Evolutionary conservation across 2,113 vertebrate species (phyloP).

Genomic region (Charina bottae): DNA sequence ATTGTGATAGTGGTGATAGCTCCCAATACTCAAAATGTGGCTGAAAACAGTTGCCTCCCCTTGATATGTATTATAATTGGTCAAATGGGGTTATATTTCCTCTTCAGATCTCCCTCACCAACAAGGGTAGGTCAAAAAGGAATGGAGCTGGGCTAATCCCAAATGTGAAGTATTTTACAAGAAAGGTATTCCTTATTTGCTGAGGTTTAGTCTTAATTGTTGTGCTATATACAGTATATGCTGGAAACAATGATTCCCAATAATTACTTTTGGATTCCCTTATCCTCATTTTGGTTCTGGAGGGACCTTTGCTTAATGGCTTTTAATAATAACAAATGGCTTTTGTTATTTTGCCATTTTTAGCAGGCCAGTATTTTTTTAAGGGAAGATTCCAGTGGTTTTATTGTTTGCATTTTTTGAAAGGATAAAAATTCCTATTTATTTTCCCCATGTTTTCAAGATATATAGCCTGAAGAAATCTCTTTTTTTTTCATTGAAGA

Average conservation of each 20-base stretch:
- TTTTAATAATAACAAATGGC: not conserved
- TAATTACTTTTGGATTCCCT: not conserved
- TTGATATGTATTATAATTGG: no score
- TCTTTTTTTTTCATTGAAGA: not conserved
- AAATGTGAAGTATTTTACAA: not conserved
- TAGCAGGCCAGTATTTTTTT: not conserved
- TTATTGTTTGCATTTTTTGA: not conserved
- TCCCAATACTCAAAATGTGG: no score
- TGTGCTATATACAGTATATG: no score
- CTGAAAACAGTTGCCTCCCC: no score
- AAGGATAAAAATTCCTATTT: not conserved
- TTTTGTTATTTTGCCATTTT: not conserved
- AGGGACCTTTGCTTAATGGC: not conserved
- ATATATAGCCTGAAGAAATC: constrained; percentile 22
- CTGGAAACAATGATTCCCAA: no score
- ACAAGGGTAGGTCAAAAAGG: no score
- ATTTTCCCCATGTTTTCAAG: not conserved
- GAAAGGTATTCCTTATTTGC: not conserved
- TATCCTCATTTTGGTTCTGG: not conserved
- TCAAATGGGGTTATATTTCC: no score
- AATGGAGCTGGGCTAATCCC: not conserved
- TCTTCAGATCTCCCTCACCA: no score
- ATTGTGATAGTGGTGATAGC: no score
- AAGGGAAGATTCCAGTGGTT: not conserved
- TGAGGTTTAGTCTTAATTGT: not conserved